These are phyloP conservation scores for Cetoscarus ocellatus DNA, from an alignment of 2,797 vertebrate species.

Conservation along the genomic window DNA sequence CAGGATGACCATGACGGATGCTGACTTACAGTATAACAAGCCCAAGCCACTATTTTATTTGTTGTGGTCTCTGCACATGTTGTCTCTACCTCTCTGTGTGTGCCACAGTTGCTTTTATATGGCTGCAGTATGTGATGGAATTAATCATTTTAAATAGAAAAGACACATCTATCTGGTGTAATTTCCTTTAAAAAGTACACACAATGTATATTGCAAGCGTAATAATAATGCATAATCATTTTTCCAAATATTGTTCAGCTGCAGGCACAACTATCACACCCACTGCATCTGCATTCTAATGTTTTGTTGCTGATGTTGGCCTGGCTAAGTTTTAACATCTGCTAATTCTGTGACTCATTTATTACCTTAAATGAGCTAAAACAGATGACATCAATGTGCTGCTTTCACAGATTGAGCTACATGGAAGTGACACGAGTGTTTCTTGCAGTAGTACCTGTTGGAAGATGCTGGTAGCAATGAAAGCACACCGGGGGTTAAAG, in stretches of 20 bases:
- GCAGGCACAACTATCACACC: background rate
- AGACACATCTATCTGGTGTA: too few species aligned
- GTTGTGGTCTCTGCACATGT: too few species aligned
- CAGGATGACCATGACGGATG: too few species aligned
- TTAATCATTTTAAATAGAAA: too few species aligned
- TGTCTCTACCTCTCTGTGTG: too few species aligned
- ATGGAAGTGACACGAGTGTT: background rate
- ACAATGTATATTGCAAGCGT: too few species aligned
- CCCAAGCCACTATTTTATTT: too few species aligned
- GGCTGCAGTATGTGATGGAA: too few species aligned
- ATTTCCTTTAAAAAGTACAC: too few species aligned
- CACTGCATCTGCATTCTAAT: background rate
- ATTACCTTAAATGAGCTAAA: background rate
- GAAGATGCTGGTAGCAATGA: constrained; percentile 80
- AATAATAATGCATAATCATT: too few species aligned
- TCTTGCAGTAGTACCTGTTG: constrained; percentile 72
- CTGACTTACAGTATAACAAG: too few species aligned
- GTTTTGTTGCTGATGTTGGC: background rate
- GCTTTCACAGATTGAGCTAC: background rate
- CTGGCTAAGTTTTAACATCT: background rate
- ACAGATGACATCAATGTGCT: background rate
- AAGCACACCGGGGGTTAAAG: constrained; percentile 87
- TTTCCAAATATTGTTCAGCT: background rate
- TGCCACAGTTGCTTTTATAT: too few species aligned
- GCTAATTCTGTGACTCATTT: background rate